These are phyloP conservation scores for Hesperia comma DNA, from an alignment of 2,888 invertebrate species.

Conservation along the genomic window DNA sequence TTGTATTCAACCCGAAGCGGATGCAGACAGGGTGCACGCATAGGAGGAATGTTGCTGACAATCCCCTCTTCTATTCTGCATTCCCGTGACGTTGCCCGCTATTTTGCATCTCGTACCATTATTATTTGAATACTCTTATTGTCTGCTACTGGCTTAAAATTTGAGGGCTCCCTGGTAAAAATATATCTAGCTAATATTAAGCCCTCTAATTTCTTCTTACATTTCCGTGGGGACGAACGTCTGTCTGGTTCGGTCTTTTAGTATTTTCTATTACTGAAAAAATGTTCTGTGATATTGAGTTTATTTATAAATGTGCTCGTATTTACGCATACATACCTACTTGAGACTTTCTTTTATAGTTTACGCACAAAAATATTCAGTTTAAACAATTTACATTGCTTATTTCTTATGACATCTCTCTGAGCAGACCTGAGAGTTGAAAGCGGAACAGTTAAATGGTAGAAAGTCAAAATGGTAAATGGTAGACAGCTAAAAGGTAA, in stretches of 20 bases:
- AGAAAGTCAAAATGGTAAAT: too few species aligned
- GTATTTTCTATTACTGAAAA: too few species aligned
- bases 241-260: background rate
- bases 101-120: constrained; percentile 38
- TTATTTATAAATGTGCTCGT: too few species aligned
- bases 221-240: background rate
- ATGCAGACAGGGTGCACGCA: constrained; percentile 45
- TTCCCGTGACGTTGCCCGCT: constrained; percentile 43
- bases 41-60: constrained; percentile 48
- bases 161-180: background rate
- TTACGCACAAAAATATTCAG: too few species aligned
- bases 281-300: too few species aligned
- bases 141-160: background rate
- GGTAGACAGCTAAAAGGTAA: too few species aligned
- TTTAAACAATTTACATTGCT: too few species aligned
- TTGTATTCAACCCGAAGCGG: constrained; percentile 29
- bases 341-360: too few species aligned
- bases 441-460: too few species aligned
- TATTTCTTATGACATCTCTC: too few species aligned
- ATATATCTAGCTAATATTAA: background rate
- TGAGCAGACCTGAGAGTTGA: too few species aligned
- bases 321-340: too few species aligned
- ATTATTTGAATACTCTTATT: constrained; percentile 24
- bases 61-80: constrained; percentile 46
- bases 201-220: background rate